Conservation (phyloP, 2,113 vertebrate species). For the Gasterosteus aculeatus region DNA sequence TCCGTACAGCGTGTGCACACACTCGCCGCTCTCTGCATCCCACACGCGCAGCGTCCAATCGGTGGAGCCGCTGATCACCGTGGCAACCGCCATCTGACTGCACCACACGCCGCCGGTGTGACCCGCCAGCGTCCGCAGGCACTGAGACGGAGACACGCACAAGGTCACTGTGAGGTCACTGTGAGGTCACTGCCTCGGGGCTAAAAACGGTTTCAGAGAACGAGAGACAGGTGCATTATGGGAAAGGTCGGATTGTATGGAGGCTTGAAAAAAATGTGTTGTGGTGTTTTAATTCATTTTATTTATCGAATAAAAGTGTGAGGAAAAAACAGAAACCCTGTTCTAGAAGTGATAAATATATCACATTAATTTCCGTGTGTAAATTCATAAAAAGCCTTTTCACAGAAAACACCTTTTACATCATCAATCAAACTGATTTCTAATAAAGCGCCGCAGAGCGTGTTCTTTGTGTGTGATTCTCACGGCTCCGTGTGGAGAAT, state of each 20-base stretch:
- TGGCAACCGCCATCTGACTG: slow-evolving; percentile 94
- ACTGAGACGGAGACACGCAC: slow-evolving; percentile 74
- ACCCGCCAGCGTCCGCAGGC: slow-evolving; percentile 92
- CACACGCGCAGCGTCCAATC: slow-evolving; percentile 95
- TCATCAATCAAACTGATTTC: no score
- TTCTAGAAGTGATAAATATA: no score
- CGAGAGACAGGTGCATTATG: background rate
- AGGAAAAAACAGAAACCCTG: no score
- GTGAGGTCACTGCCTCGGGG: background rate
- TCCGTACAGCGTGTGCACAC: slow-evolving; percentile 93
- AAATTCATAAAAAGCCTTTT: no score
- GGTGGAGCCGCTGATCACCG: slow-evolving; percentile 97
- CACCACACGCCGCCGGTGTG: slow-evolving; percentile 98
- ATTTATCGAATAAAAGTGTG: no score
- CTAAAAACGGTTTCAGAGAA: background rate
- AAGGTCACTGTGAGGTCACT: background rate
- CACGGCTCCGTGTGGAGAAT: background rate
- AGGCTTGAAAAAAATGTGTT: no score
- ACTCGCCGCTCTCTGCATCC: slow-evolving; percentile 94
- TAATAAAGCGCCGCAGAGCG: no score
- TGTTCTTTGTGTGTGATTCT: no score
- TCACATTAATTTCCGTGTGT: no score
- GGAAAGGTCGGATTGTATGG: slow-evolving; percentile 1
- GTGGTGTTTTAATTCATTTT: no score
- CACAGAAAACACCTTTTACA: no score